Conservation (phyloP, 2,113 vertebrate genomes). For the Dicrurus megarhynchus region DNA sequence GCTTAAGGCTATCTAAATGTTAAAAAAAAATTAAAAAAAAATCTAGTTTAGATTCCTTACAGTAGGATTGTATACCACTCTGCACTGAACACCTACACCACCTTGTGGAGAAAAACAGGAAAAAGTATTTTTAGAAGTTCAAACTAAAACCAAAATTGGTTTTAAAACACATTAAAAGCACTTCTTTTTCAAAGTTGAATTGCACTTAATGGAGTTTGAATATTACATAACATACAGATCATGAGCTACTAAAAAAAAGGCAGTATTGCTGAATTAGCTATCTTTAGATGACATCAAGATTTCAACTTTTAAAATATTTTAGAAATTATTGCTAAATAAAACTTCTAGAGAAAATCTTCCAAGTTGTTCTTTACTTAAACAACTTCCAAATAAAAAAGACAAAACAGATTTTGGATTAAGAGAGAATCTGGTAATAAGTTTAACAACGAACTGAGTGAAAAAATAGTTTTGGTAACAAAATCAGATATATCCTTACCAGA, state of each 20-base stretch:
- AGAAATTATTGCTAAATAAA: background rate
- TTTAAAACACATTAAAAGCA: background rate
- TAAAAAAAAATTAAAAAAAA: background rate
- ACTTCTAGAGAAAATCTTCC: background rate
- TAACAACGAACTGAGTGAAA: background rate
- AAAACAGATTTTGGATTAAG: background rate
- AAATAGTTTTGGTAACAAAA: constrained; percentile 32
- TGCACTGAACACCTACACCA: constrained; percentile 50
- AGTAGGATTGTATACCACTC: background rate
- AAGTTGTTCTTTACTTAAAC: background rate
- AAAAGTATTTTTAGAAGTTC: background rate
- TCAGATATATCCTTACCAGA: constrained; percentile 82
- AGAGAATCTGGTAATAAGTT: background rate
- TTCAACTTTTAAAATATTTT: background rate
- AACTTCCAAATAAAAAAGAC: background rate
- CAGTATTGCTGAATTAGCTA: background rate
- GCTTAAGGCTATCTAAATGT: background rate
- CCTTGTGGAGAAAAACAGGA: constrained; percentile 61
- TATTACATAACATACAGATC: background rate
- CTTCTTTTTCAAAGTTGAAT: background rate
- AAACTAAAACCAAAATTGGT: background rate
- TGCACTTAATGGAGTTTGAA: background rate
- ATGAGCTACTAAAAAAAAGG: background rate
- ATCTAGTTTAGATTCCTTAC: background rate
- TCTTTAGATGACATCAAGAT: background rate